Percentiles rank a stretch among this genome's conserved stretches.
These are phyloP conservation scores for cattle (Bos taurus) DNA, from an alignment of 2,113 vertebrate genomes.

Conservation along the genomic window ARS-UCD2.0 NC_037345.1:50072001-50072500, in stretches of 20 bases:
- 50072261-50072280: background rate
- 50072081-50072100: conserved; percentile 67
- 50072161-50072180: conserved; percentile 72
- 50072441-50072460: background rate
- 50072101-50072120: conserved; percentile 66
- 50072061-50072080: conserved; percentile 59
- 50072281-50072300: background rate
- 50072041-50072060: conserved; percentile 76
- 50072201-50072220: background rate
- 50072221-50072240: background rate
- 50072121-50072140: conserved; percentile 76
- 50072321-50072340: too few relatives aligned
- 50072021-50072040: conserved; percentile 74
- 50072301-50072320: accelerated
- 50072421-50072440: background rate
- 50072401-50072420: background rate
- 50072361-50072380: background rate
- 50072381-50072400: background rate
- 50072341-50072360: background rate
- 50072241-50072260: accelerated
- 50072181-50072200: background rate
- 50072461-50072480: too few relatives aligned
- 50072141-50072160: conserved; percentile 49
- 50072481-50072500: background rate
- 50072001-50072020: background rate